phyloP scores from a whole-genome alignment of 2,888 invertebrate species.

The Cerceris ruficornis region DNA sequence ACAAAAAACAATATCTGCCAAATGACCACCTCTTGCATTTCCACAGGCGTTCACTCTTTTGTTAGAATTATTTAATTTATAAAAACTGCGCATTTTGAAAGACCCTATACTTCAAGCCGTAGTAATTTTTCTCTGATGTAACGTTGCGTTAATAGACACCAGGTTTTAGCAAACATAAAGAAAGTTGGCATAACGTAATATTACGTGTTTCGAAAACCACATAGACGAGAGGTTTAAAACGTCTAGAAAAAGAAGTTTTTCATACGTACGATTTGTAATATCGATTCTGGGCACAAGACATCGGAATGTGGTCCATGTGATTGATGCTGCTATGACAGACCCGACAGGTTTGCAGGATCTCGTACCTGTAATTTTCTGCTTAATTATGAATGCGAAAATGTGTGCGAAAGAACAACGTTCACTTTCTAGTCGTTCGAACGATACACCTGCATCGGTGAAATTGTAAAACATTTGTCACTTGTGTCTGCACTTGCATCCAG shows the following conservation, averaged over 20 bases:
- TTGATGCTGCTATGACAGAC: constrained; percentile 52
- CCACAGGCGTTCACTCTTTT: too few species aligned
- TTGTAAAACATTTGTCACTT: too few species aligned
- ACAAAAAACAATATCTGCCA: too few species aligned
- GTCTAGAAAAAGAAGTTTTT: constrained; percentile 10
- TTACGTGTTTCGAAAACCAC: neutral
- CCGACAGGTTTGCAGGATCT: constrained; percentile 47
- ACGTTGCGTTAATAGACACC: neutral
- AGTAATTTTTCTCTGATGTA: neutral
- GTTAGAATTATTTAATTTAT: too few species aligned
- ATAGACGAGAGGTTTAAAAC: neutral
- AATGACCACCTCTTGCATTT: too few species aligned
- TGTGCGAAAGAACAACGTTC: constrained; percentile 8
- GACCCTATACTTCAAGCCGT: too few species aligned
- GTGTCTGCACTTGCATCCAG: too few species aligned
- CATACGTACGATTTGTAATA: constrained; percentile 31
- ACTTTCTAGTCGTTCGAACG: constrained; percentile 9
- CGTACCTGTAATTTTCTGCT: constrained; percentile 43
- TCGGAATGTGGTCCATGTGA: constrained; percentile 52
- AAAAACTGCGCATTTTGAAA: too few species aligned
- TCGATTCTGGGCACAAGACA: constrained; percentile 56
- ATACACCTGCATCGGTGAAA: constrained; percentile 13
- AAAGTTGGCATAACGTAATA: neutral
- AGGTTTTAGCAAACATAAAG: neutral
- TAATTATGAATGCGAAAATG: constrained; percentile 51